A percentile compares a stretch with the other conserved stretches of the same genome.
Conservation (phyloP, 2,113 vertebrate genomes). For the Gymnarchus niloticus region DNA sequence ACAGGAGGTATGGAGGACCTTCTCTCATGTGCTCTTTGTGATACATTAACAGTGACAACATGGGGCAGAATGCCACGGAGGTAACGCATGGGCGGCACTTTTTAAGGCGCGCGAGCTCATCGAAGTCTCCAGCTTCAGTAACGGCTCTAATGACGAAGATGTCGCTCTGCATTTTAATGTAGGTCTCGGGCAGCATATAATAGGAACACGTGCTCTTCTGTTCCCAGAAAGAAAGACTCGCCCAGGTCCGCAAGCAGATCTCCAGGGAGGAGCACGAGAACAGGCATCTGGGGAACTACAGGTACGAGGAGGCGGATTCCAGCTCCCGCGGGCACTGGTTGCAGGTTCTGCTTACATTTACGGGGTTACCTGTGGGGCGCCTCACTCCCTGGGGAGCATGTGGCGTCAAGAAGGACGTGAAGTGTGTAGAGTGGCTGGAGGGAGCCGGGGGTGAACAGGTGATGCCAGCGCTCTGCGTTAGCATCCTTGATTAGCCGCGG, state of each 20-base stretch:
- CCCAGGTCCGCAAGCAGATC: slow-evolving; percentile 91
- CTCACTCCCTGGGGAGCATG: slow-evolving; percentile 37
- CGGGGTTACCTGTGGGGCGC: slow-evolving; percentile 38
- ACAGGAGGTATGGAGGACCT: slow-evolving; percentile 43
- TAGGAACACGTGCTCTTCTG: slow-evolving; percentile 36
- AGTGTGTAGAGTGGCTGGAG: slow-evolving; percentile 28
- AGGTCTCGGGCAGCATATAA: slow-evolving; percentile 18
- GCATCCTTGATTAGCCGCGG: neutral
- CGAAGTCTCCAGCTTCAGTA: slow-evolving; percentile 31
- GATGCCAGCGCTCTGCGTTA: neutral
- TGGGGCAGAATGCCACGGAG: slow-evolving; percentile 40
- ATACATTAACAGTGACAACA: slow-evolving; percentile 42
- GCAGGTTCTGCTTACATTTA: slow-evolving; percentile 36
- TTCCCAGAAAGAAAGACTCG: slow-evolving; percentile 89
- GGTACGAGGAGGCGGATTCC: slow-evolving; percentile 61
- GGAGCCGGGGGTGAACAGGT: slow-evolving; percentile 16
- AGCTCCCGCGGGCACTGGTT: slow-evolving; percentile 24
- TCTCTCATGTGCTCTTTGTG: slow-evolving; percentile 47
- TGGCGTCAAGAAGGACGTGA: slow-evolving; percentile 15
- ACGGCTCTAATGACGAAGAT: slow-evolving; percentile 19
- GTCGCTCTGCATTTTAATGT: slow-evolving; percentile 19
- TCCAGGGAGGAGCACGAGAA: slow-evolving; percentile 92
- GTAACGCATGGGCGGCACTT: slow-evolving; percentile 36
- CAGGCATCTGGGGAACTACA: slow-evolving; percentile 93
- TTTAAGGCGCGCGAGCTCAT: slow-evolving; percentile 25